Evolutionary conservation across 1,140 invertebrate species (phyloP).

Genomic region (Drusus annulatus): DNA sequence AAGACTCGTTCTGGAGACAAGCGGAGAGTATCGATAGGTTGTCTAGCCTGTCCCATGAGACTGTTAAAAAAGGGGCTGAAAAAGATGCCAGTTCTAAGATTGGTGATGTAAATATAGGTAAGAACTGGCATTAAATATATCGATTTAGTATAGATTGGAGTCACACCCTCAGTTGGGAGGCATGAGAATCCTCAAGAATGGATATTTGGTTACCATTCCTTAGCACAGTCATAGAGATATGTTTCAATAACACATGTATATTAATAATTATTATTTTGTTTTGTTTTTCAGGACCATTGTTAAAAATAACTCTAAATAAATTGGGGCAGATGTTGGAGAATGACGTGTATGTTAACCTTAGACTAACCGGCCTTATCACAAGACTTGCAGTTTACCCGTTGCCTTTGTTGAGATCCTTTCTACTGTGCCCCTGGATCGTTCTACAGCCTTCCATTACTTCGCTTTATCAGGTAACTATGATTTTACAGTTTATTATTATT

Average conservation of each 20-base stretch:
- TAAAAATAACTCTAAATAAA: slow-evolving; percentile 86
- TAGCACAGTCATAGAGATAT: too few species aligned
- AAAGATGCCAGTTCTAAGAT: slow-evolving; percentile 27
- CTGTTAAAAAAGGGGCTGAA: slow-evolving; percentile 3
- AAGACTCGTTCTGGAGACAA: slow-evolving; percentile 66
- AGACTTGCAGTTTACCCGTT: slow-evolving; percentile 91
- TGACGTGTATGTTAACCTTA: slow-evolving; percentile 89
- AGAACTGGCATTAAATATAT: not conserved
- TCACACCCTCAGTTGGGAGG: not conserved
- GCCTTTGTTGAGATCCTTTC: slow-evolving; percentile 87
- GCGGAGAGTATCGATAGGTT: slow-evolving; percentile 62
- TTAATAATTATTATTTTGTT: too few species aligned
- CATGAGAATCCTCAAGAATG: too few species aligned
- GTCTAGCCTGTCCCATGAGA: slow-evolving; percentile 1
- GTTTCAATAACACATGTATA: too few species aligned
- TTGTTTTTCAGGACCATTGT: slow-evolving; percentile 80
- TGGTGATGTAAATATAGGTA: slow-evolving; percentile 56
- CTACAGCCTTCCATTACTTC: slow-evolving; percentile 93
- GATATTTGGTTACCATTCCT: too few species aligned
- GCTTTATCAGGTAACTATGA: slow-evolving; percentile 85
- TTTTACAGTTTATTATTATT: not conserved
- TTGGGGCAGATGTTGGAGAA: slow-evolving; percentile 89
- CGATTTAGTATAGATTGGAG: not conserved
- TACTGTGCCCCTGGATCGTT: slow-evolving; percentile 89
- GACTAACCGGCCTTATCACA: slow-evolving; percentile 90